phyloP scores from a whole-genome alignment of 2,888 invertebrate species.

The Caenorhabditis sp. region DNA sequence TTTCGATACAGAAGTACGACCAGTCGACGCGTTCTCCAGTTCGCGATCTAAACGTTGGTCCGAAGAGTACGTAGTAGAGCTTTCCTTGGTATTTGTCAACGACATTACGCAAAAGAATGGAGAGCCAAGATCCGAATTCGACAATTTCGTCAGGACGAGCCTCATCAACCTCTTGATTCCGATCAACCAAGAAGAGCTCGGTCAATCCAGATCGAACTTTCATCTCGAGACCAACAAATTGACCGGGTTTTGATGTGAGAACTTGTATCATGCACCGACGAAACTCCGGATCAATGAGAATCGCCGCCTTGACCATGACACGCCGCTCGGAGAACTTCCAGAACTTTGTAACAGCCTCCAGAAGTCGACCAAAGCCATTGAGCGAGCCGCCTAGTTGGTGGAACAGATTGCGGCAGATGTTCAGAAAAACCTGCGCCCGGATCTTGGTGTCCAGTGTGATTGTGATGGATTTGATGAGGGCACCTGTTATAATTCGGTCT shows the following conservation, averaged over 20 bases:
- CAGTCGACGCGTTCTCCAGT: constrained; percentile 53
- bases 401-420: constrained; percentile 59
- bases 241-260: constrained; percentile 28
- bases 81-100: constrained; percentile 53
- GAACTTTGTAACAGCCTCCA: constrained; percentile 38
- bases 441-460: constrained; percentile 46
- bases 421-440: constrained; percentile 50
- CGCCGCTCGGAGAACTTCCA: constrained; percentile 56
- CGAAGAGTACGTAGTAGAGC: constrained; percentile 51
- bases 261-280: constrained; percentile 26
- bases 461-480: constrained; percentile 59
- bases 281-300: constrained; percentile 54
- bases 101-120: constrained; percentile 43
- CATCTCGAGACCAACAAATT: constrained; percentile 42
- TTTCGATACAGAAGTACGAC: constrained; percentile 39
- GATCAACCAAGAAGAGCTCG: constrained; percentile 51
- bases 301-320: constrained; percentile 57
- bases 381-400: constrained; percentile 30
- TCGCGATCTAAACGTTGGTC: constrained; percentile 39
- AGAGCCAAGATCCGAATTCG: constrained; percentile 57
- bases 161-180: constrained; percentile 53
- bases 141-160: constrained; percentile 41
- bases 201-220: constrained; percentile 55
- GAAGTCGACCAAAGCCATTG: constrained; percentile 46
- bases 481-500: constrained; percentile 19